A percentile compares a stretch with the other conserved stretches of the same genome.
Conservation (phyloP, 2,888 invertebrate species). For the Spatulosminthurus flaviceps region DNA sequence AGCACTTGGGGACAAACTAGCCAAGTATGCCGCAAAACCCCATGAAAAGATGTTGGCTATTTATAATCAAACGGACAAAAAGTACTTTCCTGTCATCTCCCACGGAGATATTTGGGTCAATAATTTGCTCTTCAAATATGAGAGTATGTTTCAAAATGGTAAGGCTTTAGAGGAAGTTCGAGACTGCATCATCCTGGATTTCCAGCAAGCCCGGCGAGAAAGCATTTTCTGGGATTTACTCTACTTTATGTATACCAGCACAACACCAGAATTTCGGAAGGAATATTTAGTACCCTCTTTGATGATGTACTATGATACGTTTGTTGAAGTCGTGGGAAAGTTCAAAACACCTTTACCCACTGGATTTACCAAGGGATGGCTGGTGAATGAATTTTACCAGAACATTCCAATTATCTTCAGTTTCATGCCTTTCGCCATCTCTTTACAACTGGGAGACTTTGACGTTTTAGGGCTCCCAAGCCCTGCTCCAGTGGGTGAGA, state of each 20-base stretch:
- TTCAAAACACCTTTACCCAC: conserved; percentile 18
- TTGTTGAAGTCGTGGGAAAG: conserved; percentile 9
- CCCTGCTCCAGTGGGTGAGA: neutral
- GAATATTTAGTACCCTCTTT: conserved; percentile 44
- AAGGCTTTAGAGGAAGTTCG: neutral
- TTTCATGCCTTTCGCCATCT: conserved; percentile 52
- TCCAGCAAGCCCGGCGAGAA: conserved; percentile 54
- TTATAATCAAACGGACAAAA: conserved; percentile 39
- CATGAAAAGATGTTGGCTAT: conserved; percentile 1
- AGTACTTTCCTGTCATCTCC: conserved; percentile 50
- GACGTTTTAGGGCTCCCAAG: conserved; percentile 15
- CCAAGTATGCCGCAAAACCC: neutral
- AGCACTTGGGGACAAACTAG: conserved; percentile 42
- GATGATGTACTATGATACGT: conserved; percentile 48
- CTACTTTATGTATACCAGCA: conserved; percentile 57
- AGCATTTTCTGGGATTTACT: conserved; percentile 56
- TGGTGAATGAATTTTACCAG: conserved; percentile 51
- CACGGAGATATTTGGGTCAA: conserved; percentile 55
- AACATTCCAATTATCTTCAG: conserved; percentile 45
- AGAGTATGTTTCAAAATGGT: neutral
- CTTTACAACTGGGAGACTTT: conserved; percentile 51
- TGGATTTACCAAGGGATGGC: conserved; percentile 45
- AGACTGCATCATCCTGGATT: conserved; percentile 56
- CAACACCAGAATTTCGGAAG: conserved; percentile 53
- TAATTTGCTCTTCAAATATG: conserved; percentile 43